Base-by-base conservation (phyloP, 1,140 invertebrate species). In the Colletes latitarsis region DNA sequence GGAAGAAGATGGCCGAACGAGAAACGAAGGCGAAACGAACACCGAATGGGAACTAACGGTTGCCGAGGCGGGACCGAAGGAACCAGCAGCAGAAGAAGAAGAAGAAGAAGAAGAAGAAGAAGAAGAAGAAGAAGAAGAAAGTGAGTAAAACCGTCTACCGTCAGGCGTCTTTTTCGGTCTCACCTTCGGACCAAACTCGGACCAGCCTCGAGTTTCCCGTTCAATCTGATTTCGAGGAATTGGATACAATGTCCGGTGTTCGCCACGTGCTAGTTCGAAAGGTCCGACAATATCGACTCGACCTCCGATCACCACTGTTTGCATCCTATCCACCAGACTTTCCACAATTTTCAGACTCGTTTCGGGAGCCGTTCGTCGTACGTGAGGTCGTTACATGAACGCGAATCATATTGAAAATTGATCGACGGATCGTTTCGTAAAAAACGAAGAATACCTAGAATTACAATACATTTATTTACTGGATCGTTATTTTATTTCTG, bases 151-250 rank as follows among this genome's bases (percentile, higher is more conserved):
- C 39, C 57, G 4, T 5, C 49, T 9, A 41, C 21, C 58, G 52
- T 70, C 39, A 19, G 43, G n/a, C 67, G 76, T 30, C 55, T 63
- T 76, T 68, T 81, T 69, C 72, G 53, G 73, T 69, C 80, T 76
- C 73, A 30, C 43, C 53, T 69, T 49, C 60, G 6, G 74, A 1
- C 41, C 2, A 41, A 67, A 68, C 63, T 57, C 66, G 49, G 46
- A 19, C 46, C 63, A 43, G 58, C 53, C 46, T 1, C 4, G 41
- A 71, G 57, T 74, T 63, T 8, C 49, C 17, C 49, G 60, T 75
- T 60, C 74, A 57, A 82, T 77, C 66, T 53, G 74, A 77, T 77
- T 63, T 21, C 52, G 21, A 64, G 63, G 75, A 82, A 78, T 71
- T 53, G 80, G 55, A 71, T 77, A 71, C 75, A 82, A 82, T 71